phyloP scores from a whole-genome alignment of 2,797 vertebrate genomes.

The Harpagifer antarcticus region DNA sequence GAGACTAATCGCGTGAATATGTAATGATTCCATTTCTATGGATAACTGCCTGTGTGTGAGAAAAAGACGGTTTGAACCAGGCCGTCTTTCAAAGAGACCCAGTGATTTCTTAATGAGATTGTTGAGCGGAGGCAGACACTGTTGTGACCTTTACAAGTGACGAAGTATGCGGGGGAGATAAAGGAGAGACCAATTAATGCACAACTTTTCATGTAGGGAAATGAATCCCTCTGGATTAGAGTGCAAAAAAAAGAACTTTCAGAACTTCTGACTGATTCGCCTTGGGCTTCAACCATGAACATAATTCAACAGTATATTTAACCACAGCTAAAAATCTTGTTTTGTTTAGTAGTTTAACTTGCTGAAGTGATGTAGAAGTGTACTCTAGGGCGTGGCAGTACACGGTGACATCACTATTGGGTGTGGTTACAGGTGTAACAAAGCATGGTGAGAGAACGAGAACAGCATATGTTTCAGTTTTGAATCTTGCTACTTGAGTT shows the following conservation, averaged over 20 bases:
- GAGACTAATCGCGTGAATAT: constrained; percentile 57
- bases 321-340: neutral
- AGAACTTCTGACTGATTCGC: neutral
- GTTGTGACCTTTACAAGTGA: constrained; percentile 46
- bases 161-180: constrained; percentile 31
- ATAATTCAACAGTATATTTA: neutral
- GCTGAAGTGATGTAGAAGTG: neutral
- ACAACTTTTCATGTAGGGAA: constrained; percentile 29
- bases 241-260: neutral
- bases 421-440: neutral
- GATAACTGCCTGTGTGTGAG: constrained; percentile 31
- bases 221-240: constrained; percentile 25
- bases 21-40: constrained; percentile 54
- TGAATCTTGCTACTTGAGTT: neutral
- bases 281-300: neutral
- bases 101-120: constrained; percentile 49
- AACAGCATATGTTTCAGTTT: neutral
- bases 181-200: constrained; percentile 47
- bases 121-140: constrained; percentile 35
- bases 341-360: neutral
- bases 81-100: constrained; percentile 16
- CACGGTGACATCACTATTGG: neutral
- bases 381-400: neutral
- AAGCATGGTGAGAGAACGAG: neutral
- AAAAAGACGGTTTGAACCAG: constrained; percentile 11